Conservation (phyloP, 2,888 invertebrate species). For the Machimus atricapillus region DNA sequence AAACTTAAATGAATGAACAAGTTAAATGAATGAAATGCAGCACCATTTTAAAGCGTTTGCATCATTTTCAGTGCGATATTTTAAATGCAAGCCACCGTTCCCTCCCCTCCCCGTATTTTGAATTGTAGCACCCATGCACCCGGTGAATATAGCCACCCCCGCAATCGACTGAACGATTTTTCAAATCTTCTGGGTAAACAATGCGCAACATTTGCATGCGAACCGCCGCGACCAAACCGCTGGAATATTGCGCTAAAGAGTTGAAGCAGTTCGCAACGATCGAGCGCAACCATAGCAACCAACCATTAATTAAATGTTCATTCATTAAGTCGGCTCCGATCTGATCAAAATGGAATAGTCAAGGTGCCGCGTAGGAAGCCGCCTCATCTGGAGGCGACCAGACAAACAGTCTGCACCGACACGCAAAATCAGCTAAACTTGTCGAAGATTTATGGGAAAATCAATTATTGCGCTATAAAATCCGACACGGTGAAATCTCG, state of each 20-base stretch:
- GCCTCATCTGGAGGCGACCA: slow-evolving; percentile 27
- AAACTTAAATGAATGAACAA: not conserved
- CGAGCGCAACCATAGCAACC: not conserved
- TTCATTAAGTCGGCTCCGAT: slow-evolving; percentile 23
- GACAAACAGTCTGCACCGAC: slow-evolving; percentile 33
- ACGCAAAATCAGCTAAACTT: not conserved
- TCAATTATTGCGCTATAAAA: slow-evolving; percentile 33
- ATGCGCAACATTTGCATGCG: not conserved
- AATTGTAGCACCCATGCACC: not conserved
- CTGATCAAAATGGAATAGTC: slow-evolving; percentile 15
- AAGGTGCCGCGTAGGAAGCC: slow-evolving; percentile 22
- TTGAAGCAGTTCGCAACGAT: not conserved
- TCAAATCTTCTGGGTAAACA: not conserved
- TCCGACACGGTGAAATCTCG: slow-evolving; percentile 7
- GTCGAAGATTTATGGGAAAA: slow-evolving; percentile 25
- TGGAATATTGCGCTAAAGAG: not conserved
- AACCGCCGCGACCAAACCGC: not conserved
- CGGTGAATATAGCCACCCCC: not conserved
- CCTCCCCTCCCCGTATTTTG: not conserved
- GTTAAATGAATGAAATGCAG: not conserved
- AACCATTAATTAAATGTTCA: slow-evolving; percentile 33
- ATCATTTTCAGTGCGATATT: not conserved
- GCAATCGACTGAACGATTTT: not conserved
- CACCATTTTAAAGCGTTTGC: not conserved
- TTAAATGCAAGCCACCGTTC: not conserved